phyloP scores from a whole-genome alignment of 2,888 invertebrate species.

The Caenorhabditis afra region DNA sequence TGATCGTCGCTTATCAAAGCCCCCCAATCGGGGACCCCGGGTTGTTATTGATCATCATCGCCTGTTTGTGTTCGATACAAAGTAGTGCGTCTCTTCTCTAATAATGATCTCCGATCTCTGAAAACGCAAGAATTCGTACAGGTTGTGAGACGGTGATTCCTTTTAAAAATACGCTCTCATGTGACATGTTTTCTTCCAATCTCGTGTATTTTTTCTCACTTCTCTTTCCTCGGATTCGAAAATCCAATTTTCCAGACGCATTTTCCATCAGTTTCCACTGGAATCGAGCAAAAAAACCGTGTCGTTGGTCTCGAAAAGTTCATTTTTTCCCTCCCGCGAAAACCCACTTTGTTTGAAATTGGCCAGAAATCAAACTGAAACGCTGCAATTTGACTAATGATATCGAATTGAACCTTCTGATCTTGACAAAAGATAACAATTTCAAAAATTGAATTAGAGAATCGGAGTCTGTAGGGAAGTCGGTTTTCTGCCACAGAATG shows the following conservation, averaged over 20 bases:
- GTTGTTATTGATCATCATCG: slow-evolving; percentile 17
- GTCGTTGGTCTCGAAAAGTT: too few species aligned
- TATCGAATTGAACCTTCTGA: too few species aligned
- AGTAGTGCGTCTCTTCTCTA: background rate
- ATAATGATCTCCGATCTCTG: slow-evolving; percentile 20
- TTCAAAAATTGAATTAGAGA: too few species aligned
- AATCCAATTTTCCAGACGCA: too few species aligned
- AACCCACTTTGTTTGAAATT: background rate
- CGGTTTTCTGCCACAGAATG: too few species aligned
- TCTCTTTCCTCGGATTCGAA: background rate
- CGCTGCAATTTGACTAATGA: too few species aligned
- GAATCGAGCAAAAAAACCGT: too few species aligned
- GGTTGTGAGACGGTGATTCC: slow-evolving; percentile 15
- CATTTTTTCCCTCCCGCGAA: background rate
- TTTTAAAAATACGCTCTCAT: slow-evolving; percentile 14
- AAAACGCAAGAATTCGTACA: slow-evolving; percentile 18
- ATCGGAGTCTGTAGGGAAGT: too few species aligned
- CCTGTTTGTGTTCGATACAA: slow-evolving; percentile 21
- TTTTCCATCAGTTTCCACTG: too few species aligned
- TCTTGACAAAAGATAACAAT: too few species aligned
- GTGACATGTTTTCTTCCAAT: slow-evolving; percentile 16
- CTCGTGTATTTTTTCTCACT: slow-evolving; percentile 13
- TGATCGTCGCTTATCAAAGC: background rate
- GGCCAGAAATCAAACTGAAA: too few species aligned
- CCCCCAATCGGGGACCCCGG: background rate